A percentile compares a stretch with the other conserved stretches of the same genome.
These are phyloP conservation scores for Formica selysi DNA, from an alignment of 1,140 invertebrate genomes.

Conservation along the genomic window DNA sequence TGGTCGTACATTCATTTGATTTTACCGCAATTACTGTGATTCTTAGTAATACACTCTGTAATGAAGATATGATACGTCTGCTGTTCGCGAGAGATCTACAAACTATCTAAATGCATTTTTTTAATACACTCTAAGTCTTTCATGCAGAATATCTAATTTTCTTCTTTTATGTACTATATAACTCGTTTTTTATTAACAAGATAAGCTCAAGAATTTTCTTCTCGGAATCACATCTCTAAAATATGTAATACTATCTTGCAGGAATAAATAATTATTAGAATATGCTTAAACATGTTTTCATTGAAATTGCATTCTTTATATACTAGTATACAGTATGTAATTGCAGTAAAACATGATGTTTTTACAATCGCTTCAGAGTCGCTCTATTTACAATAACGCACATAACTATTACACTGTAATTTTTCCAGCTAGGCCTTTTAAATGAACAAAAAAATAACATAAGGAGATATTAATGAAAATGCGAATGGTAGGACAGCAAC, in stretches of 20 bases:
- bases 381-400: conserved; percentile 41
- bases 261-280: background rate
- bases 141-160: conserved; percentile 18
- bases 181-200: background rate
- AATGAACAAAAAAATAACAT: conserved; percentile 1
- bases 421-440: background rate
- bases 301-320: background rate
- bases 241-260: background rate
- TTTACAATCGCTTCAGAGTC: background rate
- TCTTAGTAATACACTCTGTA: background rate
- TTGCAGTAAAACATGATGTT: conserved; percentile 31
- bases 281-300: background rate
- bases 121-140: background rate
- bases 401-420: background rate
- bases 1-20: background rate
- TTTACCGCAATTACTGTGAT: conserved; percentile 24
- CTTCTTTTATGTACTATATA: background rate
- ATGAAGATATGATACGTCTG: conserved; percentile 14
- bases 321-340: conserved; percentile 3
- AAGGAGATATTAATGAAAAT: conserved; percentile 37
- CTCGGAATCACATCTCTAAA: background rate
- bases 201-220: background rate
- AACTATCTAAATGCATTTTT: conserved; percentile 37
- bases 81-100: conserved; percentile 13
- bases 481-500: conserved; percentile 32